phyloP scores from a whole-genome alignment of 2,113 vertebrate species.

The Penelope pileata region DNA sequence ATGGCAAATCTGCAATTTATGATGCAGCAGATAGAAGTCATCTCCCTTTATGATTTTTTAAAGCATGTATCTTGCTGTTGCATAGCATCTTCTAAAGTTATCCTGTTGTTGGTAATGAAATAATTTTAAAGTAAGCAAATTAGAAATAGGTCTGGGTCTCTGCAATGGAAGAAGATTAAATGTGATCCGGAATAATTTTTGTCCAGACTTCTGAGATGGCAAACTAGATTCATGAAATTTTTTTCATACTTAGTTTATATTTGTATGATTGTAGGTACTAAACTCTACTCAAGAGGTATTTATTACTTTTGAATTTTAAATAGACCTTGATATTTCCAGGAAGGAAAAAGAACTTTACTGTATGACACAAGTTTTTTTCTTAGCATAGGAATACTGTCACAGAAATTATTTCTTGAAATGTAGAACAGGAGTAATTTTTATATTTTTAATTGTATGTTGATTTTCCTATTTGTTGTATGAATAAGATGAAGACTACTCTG shows the following conservation, averaged over 20 bases:
- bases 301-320: neutral
- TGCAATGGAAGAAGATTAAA: neutral
- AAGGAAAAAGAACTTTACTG: neutral
- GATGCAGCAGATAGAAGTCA: neutral
- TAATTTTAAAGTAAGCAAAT: neutral
- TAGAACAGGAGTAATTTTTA: neutral
- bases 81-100: neutral
- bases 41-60: neutral
- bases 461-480: neutral
- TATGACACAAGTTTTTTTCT: neutral
- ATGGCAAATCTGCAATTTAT: neutral
- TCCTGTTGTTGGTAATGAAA: neutral
- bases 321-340: neutral
- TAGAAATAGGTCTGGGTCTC: neutral
- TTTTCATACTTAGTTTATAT: neutral
- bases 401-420: neutral
- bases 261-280: neutral
- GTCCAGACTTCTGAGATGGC: neutral
- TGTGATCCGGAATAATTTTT: neutral
- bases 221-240: neutral
- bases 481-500: neutral
- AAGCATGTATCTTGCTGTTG: neutral
- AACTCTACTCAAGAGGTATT: neutral
- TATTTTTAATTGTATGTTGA: neutral
- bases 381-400: neutral